Conservation (phyloP, 2,113 vertebrate genomes). For the Ptyas mucosa region DNA sequence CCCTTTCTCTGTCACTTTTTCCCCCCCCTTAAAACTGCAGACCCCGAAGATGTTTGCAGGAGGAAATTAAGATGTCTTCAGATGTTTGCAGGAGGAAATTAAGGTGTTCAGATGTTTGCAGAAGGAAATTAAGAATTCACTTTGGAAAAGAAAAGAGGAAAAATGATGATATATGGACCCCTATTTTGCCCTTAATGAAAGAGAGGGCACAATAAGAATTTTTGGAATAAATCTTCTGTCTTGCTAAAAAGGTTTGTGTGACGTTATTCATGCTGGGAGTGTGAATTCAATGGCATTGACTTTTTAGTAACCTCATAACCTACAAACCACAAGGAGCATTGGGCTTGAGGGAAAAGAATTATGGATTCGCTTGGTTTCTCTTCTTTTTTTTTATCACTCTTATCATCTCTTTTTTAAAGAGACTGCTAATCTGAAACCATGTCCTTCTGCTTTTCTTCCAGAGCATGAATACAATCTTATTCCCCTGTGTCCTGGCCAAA, state of each 20-base stretch:
- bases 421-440: not conserved
- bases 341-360: not conserved
- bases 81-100: not conserved
- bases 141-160: not conserved
- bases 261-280: not conserved
- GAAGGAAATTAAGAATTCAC: not conserved
- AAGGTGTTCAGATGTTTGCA: not conserved
- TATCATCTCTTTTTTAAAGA: not conserved
- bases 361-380: not conserved
- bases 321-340: not conserved
- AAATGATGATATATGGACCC: not conserved
- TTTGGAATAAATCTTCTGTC: not conserved
- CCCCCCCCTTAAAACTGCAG: fast-evolving
- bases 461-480: not conserved
- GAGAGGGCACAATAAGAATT: not conserved
- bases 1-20: not conserved
- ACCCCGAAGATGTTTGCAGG: not conserved
- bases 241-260: not conserved
- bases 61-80: not conserved
- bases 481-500: not conserved
- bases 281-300: not conserved
- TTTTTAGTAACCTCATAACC: not conserved
- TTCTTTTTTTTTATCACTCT: not conserved
- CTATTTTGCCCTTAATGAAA: not conserved
- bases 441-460: not conserved